Base-by-base conservation (phyloP, 2,113 vertebrate genomes). In the Nerophis lumbriciformis region DNA sequence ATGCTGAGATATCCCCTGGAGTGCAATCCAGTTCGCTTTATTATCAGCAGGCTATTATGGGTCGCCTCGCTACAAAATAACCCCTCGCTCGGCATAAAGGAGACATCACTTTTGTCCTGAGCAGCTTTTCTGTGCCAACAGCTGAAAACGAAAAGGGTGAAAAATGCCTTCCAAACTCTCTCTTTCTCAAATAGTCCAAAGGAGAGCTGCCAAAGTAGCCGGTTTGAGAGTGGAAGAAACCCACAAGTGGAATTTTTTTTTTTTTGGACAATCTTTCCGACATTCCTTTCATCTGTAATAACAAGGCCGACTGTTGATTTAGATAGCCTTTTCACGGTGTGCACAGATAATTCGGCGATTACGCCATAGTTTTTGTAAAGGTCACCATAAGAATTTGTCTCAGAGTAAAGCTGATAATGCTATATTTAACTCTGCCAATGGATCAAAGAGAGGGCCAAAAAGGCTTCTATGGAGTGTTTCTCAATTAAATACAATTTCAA, bases 31-130 rank as follows among this genome's bases (percentile, higher is more conserved):
- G 62, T 53, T 63, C 35, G 19, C 42, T 48, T 49, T 48, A 75
- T 73, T 79, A 78, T 76, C 69, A 70, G 63, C 65, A 59, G 28
- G 52, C 51, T 36, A 45, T 75, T 62, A 76, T 63, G 55, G 61
- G 38, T 59, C 69, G 59, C 59, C 75, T 48, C 59, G 60, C 54
- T 49, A 59, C 65, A 81, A 68, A 76, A 51, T 37, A 54, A 54
- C 5, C n/a, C 42, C 61, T 42, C 48, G 51, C 68, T 82, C 73
- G 68, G 76, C 76, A 77, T 65, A 73, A 78, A 73, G 6, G 16
- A 70, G 64, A 75, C 65, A 71, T 73, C 5, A 73, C 71, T 73
- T 73, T 21, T 54, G 74, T 70, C 72, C 53, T 59, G 61, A 82
- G 63, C 71, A 75, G 69, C 70, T 69, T 66, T 52, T 49, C 52